A percentile compares a stretch with the other conserved stretches of the same genome.
phyloP scores from a whole-genome alignment of 2,888 invertebrate species.

The Penaeus monodon region DNA sequence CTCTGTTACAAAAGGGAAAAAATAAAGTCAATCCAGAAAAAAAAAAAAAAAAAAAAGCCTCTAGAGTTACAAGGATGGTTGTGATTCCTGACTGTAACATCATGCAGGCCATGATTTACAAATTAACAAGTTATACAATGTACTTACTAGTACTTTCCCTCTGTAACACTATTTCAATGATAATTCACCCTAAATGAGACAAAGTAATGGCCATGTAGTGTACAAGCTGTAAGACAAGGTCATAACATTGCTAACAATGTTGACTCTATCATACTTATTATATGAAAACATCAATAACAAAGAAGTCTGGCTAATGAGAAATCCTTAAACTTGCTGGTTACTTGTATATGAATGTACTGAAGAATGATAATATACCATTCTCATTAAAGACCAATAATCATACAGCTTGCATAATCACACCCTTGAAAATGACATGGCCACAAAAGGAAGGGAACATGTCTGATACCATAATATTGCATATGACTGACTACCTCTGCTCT shows the following conservation, averaged over 20 bases:
- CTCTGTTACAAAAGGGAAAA: background rate
- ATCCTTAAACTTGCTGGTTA: conserved; percentile 18
- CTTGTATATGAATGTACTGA: conserved; percentile 15
- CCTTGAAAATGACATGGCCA: background rate
- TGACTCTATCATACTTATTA: too few species aligned
- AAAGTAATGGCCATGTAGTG: too few species aligned
- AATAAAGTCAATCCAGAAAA: background rate
- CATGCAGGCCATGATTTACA: background rate
- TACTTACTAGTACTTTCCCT: background rate
- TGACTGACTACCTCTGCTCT: conserved; percentile 12
- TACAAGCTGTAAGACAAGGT: too few species aligned
- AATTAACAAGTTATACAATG: background rate
- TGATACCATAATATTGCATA: conserved; percentile 18
- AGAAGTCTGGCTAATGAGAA: conserved; percentile 9
- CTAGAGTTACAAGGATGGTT: conserved; percentile 20
- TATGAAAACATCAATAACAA: background rate
- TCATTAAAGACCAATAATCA: conserved; percentile 10
- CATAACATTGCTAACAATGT: too few species aligned
- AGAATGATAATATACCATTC: conserved; percentile 58
- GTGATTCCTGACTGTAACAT: conserved; percentile 16
- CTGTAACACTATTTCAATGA: background rate
- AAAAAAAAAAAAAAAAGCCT: background rate
- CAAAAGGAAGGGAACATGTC: background rate
- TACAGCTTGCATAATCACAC: conserved; percentile 5
- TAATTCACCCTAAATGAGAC: too few species aligned